Evolutionary conservation across 2,113 vertebrate genomes (phyloP).

Genomic region (Pogona vitticeps): DNA sequence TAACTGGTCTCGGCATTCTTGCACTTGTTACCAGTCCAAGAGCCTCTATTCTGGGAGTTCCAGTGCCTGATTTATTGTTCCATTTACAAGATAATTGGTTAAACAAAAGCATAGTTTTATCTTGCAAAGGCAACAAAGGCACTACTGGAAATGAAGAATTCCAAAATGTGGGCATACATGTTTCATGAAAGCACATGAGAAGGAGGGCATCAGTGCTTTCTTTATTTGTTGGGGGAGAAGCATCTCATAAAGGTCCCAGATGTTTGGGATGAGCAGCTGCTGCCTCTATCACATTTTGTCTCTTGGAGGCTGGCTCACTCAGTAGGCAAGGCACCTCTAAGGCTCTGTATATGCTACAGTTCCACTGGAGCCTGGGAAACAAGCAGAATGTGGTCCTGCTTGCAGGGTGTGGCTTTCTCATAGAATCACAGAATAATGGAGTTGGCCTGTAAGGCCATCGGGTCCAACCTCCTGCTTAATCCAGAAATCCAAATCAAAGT

Average conservation of each 20-base stretch:
- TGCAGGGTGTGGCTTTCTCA: not conserved
- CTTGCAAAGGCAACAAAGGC: not conserved
- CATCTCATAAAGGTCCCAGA: not conserved
- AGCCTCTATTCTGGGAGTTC: not conserved
- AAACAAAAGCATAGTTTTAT: not conserved
- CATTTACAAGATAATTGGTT: not conserved
- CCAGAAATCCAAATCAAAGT: too few species aligned
- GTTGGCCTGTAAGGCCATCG: too few species aligned
- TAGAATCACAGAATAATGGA: too few species aligned
- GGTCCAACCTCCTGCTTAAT: too few species aligned
- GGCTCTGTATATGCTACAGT: not conserved
- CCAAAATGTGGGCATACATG: not conserved
- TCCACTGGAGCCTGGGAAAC: not conserved
- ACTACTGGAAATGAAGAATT: not conserved
- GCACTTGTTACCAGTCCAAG: not conserved
- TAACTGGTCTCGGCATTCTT: not conserved
- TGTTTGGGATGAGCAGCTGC: not conserved
- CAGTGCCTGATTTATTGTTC: not conserved
- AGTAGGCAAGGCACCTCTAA: not conserved
- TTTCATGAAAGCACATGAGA: too few species aligned
- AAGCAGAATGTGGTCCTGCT: not conserved
- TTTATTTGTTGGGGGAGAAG: not conserved
- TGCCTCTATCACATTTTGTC: not conserved
- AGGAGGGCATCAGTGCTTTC: not conserved
- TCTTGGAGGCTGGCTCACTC: too few species aligned